Percentiles rank a stretch among this genome's conserved stretches.
phyloP scores from a whole-genome alignment of 1,140 invertebrate genomes.

The Caenorhabditis tropicalis region DNA sequence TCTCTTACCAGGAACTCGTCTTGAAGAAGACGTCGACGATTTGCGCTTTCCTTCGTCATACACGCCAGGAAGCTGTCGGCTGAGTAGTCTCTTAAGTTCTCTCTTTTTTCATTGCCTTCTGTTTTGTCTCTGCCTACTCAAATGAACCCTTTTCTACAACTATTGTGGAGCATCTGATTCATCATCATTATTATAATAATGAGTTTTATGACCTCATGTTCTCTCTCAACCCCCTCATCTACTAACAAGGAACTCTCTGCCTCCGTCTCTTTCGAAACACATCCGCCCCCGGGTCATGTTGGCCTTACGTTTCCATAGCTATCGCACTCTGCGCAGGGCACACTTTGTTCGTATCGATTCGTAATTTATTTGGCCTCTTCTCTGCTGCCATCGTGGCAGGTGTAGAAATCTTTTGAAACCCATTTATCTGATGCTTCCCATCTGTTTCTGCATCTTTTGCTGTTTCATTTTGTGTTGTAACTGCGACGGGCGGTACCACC shows the following conservation, averaged over 20 bases:
- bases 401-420: slow-evolving; percentile 35
- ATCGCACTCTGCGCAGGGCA: slow-evolving; percentile 36
- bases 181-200: too few species aligned
- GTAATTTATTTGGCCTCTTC: neutral
- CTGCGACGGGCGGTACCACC: neutral
- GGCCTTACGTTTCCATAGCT: slow-evolving; percentile 33
- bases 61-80: slow-evolving; percentile 33
- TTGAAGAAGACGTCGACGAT: slow-evolving; percentile 32
- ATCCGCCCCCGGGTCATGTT: neutral
- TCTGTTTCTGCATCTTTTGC: neutral
- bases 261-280: too few species aligned
- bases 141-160: neutral
- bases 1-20: slow-evolving; percentile 41
- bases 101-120: neutral
- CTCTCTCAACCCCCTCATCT: neutral
- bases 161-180: too few species aligned
- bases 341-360: slow-evolving; percentile 20
- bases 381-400: neutral
- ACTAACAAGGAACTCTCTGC: neutral
- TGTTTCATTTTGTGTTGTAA: neutral
- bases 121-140: neutral
- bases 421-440: slow-evolving; percentile 32
- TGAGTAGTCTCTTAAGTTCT: slow-evolving; percentile 28
- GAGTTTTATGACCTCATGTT: neutral
- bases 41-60: slow-evolving; percentile 8